Evolutionary conservation across 2,888 invertebrate species (phyloP), one percentile per base, ranked within the genome.

Genomic region (Diarsia mendica): DNA sequence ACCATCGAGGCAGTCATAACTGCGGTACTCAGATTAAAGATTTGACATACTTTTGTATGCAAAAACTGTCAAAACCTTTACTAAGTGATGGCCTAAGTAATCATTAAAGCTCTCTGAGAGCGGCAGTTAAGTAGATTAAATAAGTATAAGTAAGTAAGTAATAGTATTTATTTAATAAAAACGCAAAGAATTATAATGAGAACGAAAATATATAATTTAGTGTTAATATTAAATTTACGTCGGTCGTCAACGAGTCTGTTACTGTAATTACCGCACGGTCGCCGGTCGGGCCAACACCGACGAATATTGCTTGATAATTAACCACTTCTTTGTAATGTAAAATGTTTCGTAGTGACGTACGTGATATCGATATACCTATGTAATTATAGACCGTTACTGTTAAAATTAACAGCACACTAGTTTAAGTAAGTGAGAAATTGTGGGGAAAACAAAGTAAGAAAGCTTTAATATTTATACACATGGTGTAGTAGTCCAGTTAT

Each of bases 151-250:
- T 23, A 55, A 46, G 9, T n/a, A n/a, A n/a, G n/a, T n/a, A n/a
- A n/a, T n/a, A n/a, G n/a, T 63, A 46, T 64, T 78, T 72, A 70
- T 78, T 78, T 64, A 67, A 72, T 46, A 64, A 51, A 72, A 49
- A 72, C 55, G 49, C 58, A 71, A 70, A 72, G 44, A 74, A 79
- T 72, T 83, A 28, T 80, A 83, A 87, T 83, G 74, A 79, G 75
- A 68, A 64, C 68, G 53, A 76, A 74, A 65, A 70, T 76, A 60
- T 79, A 71, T 61, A 74, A 76, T 77, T 77, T 70, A 64, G 58
- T 66, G 64, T 85, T 72, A 79, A 82, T 83, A 80, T 85, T 80
- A 79, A 66, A 82, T 82, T 77, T 55, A 73, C 82, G 75, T 76
- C 60, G 66, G 51, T 73, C 78, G 75, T 46, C 73, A 72, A 75